Conservation (phyloP, 2,888 invertebrate genomes). For the Charanyca ferruginea region DNA sequence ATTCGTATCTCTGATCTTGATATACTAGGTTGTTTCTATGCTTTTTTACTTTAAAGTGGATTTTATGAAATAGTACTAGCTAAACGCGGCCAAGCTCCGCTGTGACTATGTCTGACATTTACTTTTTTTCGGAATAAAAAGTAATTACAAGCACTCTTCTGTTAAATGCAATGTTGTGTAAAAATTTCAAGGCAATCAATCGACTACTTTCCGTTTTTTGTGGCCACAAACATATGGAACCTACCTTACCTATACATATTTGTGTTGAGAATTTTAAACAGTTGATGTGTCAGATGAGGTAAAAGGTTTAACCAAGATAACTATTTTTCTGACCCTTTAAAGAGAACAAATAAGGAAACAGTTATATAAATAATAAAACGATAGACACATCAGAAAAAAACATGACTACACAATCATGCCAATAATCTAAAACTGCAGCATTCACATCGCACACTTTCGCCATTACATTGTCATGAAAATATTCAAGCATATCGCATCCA, state of each 20-base stretch:
- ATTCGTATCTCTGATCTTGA: conserved; percentile 28
- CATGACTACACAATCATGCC: background rate
- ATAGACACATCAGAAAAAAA: background rate
- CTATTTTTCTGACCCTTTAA: background rate
- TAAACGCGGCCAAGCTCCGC: too few species aligned
- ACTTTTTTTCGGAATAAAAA: too few species aligned
- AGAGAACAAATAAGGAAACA: background rate
- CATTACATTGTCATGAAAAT: conserved; percentile 19
- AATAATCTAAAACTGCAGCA: background rate
- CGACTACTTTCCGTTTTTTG: too few species aligned
- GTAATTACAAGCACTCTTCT: too few species aligned
- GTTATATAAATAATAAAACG: background rate
- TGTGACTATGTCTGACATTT: too few species aligned
- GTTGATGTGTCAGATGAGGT: background rate
- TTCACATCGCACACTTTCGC: conserved; percentile 1
- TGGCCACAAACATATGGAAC: too few species aligned
- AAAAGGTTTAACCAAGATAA: too few species aligned
- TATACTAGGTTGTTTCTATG: background rate
- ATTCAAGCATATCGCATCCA: conserved; percentile 35
- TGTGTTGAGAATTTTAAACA: conserved; percentile 11
- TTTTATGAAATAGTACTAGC: conserved; percentile 8
- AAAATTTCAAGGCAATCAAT: too few species aligned
- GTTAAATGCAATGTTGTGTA: too few species aligned
- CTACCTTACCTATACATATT: too few species aligned
- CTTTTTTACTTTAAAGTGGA: background rate